These are phyloP conservation scores for Astyanax mexicanus DNA, from an alignment of 2,797 vertebrate genomes.

Conservation along the genomic window DNA sequence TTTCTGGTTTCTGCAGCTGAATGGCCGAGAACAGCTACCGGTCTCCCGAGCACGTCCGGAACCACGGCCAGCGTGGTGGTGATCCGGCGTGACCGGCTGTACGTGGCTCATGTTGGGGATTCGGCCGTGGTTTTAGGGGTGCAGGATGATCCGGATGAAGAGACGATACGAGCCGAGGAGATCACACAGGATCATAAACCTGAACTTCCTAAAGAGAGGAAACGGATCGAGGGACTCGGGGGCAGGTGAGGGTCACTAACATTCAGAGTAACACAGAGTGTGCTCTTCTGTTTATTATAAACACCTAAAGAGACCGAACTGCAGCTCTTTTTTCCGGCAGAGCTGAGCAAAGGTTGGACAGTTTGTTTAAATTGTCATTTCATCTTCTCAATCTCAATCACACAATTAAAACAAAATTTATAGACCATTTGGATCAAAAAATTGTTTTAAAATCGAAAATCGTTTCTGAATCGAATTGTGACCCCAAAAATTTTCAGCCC, in stretches of 20 bases:
- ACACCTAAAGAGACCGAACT: too few species aligned
- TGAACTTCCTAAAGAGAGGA: constrained; percentile 91
- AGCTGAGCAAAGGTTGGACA: too few species aligned
- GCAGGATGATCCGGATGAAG: constrained; percentile 87
- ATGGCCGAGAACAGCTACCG: constrained; percentile 96
- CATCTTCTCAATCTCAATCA: too few species aligned
- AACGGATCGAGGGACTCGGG: constrained; percentile 94
- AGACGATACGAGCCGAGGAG: constrained; percentile 89
- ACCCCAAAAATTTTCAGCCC: too few species aligned
- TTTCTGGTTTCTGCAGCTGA: constrained; percentile 81
- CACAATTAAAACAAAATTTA: too few species aligned
- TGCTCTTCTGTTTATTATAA: neutral
- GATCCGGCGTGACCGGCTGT: constrained; percentile 91
- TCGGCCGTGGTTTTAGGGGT: constrained; percentile 94
- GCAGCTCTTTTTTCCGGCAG: too few species aligned
- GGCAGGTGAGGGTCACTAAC: constrained; percentile 82
- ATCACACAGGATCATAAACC: constrained; percentile 97
- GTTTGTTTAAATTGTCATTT: too few species aligned
- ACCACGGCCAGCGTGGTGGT: constrained; percentile 95
- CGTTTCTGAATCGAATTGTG: too few species aligned
- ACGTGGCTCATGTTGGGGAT: constrained; percentile 94
- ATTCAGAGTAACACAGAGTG: neutral
- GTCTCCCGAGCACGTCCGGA: constrained; percentile 94
- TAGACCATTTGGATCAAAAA: too few species aligned
- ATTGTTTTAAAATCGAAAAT: too few species aligned